These are phyloP conservation scores for Drosophila sproati DNA, from an alignment of 1,140 invertebrate species.

Conservation along the genomic window DNA sequence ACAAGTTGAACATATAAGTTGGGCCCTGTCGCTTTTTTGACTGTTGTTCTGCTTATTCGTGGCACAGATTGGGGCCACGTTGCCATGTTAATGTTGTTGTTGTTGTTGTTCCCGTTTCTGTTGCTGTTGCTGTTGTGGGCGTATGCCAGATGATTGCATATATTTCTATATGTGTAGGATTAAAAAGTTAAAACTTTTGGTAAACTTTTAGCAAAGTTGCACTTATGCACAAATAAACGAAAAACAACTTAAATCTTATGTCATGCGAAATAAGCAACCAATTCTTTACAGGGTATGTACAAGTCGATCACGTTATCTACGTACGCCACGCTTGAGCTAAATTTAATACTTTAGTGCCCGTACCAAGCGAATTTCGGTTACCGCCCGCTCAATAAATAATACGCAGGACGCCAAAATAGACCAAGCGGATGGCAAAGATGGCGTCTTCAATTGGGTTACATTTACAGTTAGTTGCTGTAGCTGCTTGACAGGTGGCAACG, in stretches of 20 bases:
- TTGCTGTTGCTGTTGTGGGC: not conserved
- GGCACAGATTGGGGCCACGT: conserved; percentile 44
- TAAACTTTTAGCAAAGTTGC: no score
- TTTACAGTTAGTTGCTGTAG: not conserved
- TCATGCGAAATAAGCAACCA: not conserved
- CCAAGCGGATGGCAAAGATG: not conserved
- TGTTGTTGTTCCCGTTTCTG: not conserved
- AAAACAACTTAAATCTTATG: no score
- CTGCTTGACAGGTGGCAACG: conserved; percentile 18
- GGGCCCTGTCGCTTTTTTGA: conserved; percentile 61
- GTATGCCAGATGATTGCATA: not conserved
- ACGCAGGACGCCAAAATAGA: not conserved
- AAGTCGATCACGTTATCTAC: conserved; percentile 1
- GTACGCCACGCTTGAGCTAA: not conserved
- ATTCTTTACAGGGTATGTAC: conserved; percentile 1
- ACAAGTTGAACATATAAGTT: conserved; percentile 38
- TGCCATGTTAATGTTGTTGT: conserved; percentile 20
- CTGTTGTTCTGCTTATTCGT: conserved; percentile 34
- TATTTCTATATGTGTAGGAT: not conserved
- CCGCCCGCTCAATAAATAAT: not conserved
- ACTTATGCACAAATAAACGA: not conserved
- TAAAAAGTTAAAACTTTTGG: no score
- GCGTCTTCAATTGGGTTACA: conserved; percentile 24
- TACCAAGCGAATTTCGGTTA: conserved; percentile 10
- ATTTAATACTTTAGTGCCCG: conserved; percentile 6